phyloP scores from a whole-genome alignment of 1,140 invertebrate species.

The Halictus rubicundus region DNA sequence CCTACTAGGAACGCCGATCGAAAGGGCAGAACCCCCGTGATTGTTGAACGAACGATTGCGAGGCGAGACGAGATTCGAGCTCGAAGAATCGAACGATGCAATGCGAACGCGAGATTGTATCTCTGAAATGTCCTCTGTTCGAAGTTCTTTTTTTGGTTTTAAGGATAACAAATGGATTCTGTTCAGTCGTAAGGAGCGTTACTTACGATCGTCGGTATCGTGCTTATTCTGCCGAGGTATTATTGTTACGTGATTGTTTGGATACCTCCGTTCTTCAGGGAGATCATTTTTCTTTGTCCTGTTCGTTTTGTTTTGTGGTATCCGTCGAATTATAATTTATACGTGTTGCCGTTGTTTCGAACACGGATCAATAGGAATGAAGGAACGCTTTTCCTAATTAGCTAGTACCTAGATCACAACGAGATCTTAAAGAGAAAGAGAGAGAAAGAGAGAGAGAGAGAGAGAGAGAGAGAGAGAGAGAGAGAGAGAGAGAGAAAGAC shows the following conservation, averaged over 20 bases:
- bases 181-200: slow-evolving; percentile 8
- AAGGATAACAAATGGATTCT: slow-evolving; percentile 13
- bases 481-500: neutral
- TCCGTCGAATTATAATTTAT: neutral
- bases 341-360: slow-evolving; percentile 1
- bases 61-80: neutral
- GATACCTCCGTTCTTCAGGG: slow-evolving; percentile 7
- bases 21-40: neutral
- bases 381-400: slow-evolving; percentile 17
- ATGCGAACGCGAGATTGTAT: neutral
- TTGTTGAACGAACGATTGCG: neutral
- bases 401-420: neutral
- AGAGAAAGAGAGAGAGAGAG: neutral
- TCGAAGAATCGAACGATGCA: neutral
- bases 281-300: neutral
- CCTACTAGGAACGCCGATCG: neutral
- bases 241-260: slow-evolving; percentile 13
- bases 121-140: neutral
- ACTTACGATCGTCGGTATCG: slow-evolving; percentile 9
- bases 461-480: too few relatives aligned
- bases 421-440: neutral
- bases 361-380: slow-evolving; percentile 16
- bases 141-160: neutral
- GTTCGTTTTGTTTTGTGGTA: slow-evolving; percentile 11
- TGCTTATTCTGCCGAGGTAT: slow-evolving; percentile 19